phyloP scores from a whole-genome alignment of 2,888 invertebrate genomes.

The Ectobius pallidus region DNA sequence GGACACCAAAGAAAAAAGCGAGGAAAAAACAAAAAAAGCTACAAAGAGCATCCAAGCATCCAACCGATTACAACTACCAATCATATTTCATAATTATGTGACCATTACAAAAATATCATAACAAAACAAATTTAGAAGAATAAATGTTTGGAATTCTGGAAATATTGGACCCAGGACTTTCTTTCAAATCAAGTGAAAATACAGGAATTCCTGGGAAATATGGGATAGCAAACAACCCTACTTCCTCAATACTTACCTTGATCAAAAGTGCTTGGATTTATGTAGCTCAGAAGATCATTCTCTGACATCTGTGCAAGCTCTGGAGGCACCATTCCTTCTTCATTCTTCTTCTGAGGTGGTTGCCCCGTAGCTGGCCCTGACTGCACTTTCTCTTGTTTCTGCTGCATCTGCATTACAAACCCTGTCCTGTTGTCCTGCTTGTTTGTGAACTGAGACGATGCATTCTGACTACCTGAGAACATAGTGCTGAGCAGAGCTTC shows the following conservation, averaged over 20 bases:
- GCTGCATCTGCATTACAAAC: constrained; percentile 3
- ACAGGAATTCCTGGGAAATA: no score
- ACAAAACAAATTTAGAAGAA: no score
- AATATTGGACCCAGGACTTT: no score
- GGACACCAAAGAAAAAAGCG: no score
- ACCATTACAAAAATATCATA: no score
- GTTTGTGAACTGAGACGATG: not conserved
- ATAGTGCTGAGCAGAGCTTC: not conserved
- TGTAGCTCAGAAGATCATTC: constrained; percentile 85
- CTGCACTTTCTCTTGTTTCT: not conserved
- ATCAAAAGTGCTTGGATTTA: constrained; percentile 89
- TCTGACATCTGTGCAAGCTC: constrained; percentile 85
- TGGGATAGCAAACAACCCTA: no score
- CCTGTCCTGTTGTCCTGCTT: not conserved
- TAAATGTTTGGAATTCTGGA: no score
- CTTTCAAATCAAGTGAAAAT: no score
- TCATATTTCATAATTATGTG: no score
- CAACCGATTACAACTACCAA: no score
- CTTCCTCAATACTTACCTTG: constrained; percentile 52
- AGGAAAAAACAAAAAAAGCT: no score
- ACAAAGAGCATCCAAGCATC: no score
- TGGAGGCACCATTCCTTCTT: constrained; percentile 67
- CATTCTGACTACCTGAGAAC: not conserved
- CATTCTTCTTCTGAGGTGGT: constrained; percentile 52
- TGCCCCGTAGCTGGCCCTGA: not conserved